A percentile compares a stretch with the other conserved stretches of the same genome.
Conservation (phyloP, 2,113 vertebrate genomes). For the Probosciger aterrimus region DNA sequence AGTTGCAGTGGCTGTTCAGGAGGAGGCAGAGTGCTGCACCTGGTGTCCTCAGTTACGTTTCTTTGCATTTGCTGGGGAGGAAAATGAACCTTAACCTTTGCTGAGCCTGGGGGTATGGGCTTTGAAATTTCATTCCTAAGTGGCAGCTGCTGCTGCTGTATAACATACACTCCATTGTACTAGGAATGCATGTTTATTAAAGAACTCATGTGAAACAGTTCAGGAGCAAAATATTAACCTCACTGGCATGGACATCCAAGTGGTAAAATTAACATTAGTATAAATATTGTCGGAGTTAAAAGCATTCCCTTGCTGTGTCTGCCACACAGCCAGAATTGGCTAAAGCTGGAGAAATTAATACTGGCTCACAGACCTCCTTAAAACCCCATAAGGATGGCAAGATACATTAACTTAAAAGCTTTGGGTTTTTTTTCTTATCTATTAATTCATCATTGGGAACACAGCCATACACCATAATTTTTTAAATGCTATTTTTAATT, state of each 20-base stretch:
- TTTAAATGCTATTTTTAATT: background rate
- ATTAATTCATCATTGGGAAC: background rate
- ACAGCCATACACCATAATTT: background rate
- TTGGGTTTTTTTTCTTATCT: background rate
- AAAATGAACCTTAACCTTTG: background rate
- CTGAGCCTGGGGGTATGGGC: background rate
- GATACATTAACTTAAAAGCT: background rate
- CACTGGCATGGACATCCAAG: background rate
- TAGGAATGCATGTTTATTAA: background rate
- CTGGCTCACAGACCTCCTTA: background rate
- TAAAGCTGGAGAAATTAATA: background rate
- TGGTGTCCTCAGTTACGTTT: background rate
- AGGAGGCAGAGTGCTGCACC: background rate
- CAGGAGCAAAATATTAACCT: background rate
- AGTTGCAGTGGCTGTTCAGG: background rate
- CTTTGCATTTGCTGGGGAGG: background rate
- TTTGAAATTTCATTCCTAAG: background rate
- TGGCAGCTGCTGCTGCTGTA: background rate
- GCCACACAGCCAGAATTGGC: background rate
- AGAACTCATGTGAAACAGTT: background rate
- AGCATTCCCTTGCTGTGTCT: background rate
- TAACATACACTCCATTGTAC: background rate
- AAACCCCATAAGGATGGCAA: fast-evolving
- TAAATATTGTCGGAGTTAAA: background rate
- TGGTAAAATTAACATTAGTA: background rate